Evolutionary conservation across 2,888 invertebrate species (phyloP), one percentile per base, ranked within the genome.

Genomic region (Andrena dorsata): DNA sequence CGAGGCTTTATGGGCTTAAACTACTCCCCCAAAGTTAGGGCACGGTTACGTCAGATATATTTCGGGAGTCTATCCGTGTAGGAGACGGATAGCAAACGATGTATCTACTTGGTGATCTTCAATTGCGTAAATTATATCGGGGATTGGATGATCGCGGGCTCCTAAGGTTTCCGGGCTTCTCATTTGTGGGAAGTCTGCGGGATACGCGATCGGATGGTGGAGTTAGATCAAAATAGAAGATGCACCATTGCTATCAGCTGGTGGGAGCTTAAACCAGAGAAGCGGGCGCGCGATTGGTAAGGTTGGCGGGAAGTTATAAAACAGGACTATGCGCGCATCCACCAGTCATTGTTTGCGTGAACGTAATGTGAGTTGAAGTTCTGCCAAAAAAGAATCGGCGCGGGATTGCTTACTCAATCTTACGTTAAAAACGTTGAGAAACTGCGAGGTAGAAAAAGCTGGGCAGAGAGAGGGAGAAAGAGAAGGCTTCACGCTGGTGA

Each of bases 241-340:
- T 41, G 35, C 10, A 13, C 10, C 35, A 35, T 13, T 35, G 35
- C 35, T 35, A 13, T 35, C 35, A 1, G 10, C 35, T 13, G 35
- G 41, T 41, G 41, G 13, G 13, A 41, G 5, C 13, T 41, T 13
- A 4, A 41, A 41, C 41, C 23, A 30, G 28, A 20, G 20, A 2
- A 51, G 13, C 6, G 7, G 7, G 23, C 32, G 23, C 20, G 35
- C 53, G 32, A 10, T 16, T n/a, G 2, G n/a, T 4, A 23, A 35
- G 41, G n/a, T 23, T 53, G 56, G n/a, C 32, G 56, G 56, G 10
- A 69, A 23, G 69, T 69, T 61, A 69, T 35, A 58, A 61, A 61
- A 69, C 56, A 56, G 26, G 26, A 56, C 35, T 23, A n/a, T 8
- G 10, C 35, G 23, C 35, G 26, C 41, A 23, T 56, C 56, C 26